Evolutionary conservation across 2,888 invertebrate species (phyloP).

Genomic region (Brachylomia viminalis): DNA sequence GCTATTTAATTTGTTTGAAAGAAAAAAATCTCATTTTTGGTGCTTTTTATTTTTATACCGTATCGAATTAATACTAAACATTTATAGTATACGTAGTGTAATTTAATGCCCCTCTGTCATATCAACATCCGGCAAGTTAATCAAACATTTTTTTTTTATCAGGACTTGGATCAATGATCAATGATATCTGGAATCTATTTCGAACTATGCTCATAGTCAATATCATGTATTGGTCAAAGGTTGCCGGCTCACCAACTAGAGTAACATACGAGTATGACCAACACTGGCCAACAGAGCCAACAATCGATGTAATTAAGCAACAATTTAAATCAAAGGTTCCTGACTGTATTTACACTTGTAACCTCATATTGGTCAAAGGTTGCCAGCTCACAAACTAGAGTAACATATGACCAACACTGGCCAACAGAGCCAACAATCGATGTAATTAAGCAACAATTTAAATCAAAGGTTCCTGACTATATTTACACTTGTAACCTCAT

Average conservation of each 20-base stretch:
- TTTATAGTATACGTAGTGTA: no score
- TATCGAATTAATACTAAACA: no score
- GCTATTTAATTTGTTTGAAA: no score
- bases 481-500: conserved; percentile 54
- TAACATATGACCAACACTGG: background rate
- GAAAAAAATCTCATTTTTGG: no score
- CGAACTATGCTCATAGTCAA: background rate
- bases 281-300: background rate
- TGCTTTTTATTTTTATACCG: no score
- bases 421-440: background rate
- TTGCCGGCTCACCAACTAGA: background rate
- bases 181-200: background rate
- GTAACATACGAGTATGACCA: background rate
- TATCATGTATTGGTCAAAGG: background rate
- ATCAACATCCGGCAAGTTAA: background rate
- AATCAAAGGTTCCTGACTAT: conserved; percentile 26
- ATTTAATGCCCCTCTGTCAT: background rate
- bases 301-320: conserved; percentile 6
- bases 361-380: conserved; percentile 51
- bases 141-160: background rate
- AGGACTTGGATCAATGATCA: background rate
- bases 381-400: background rate
- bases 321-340: conserved; percentile 33
- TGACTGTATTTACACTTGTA: conserved; percentile 39
- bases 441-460: conserved; percentile 26